Conservation (phyloP, 2,113 vertebrate genomes). For the Pontoporia blainvillei region DNA sequence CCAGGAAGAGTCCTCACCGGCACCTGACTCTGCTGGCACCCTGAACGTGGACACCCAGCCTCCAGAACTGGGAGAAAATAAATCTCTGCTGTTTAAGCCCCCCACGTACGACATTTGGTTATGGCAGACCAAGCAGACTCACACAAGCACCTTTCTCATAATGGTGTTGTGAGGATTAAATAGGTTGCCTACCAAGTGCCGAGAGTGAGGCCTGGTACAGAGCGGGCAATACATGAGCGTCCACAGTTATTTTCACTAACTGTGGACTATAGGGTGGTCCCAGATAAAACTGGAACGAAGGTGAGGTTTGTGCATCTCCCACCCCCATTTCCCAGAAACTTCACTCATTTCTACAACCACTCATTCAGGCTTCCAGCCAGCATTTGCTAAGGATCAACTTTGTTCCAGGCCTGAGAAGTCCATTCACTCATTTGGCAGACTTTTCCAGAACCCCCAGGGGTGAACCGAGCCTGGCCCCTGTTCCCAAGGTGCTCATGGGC, state of each 20-base stretch:
- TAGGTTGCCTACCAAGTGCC: neutral
- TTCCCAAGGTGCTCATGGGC: neutral
- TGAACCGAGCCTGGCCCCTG: neutral
- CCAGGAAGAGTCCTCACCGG: neutral
- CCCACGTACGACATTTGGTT: neutral
- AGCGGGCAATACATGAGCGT: rapidly evolving
- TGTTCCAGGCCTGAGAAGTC: neutral
- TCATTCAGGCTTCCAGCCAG: neutral
- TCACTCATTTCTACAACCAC: neutral
- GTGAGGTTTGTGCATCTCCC: neutral
- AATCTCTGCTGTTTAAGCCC: neutral
- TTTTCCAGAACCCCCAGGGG: neutral
- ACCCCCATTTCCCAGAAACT: neutral
- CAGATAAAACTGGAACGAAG: neutral
- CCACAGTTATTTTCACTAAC: neutral
- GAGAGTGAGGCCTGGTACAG: too few relatives aligned
- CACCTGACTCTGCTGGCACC: neutral
- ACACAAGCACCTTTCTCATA: neutral
- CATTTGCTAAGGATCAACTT: neutral
- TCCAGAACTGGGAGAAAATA: neutral
- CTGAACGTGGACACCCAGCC: neutral
- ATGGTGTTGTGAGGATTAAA: neutral
- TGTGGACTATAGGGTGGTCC: neutral
- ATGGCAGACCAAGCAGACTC: neutral
- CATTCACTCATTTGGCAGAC: neutral